Base-by-base conservation (phyloP, 1,140 invertebrate species). In the Pachyrhynchus sulphureomaculatus region DNA sequence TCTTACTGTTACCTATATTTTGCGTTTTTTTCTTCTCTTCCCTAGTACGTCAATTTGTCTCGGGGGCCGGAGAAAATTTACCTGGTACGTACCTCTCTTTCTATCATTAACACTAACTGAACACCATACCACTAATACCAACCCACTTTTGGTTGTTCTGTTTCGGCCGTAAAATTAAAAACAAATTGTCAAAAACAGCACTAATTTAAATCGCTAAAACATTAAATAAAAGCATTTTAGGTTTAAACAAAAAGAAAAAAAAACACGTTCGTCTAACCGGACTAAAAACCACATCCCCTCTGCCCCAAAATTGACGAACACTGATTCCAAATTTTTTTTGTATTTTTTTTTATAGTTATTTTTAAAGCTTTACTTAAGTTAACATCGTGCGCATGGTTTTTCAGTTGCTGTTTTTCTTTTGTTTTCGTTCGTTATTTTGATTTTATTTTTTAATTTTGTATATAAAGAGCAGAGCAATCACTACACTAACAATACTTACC, bases 11-110 rank as follows among this genome's bases (percentile, higher is more conserved):
- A 70, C 71, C 72, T 76, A 74, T 74, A 76, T 76, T 74, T 76
- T 76, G 70, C 69, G 74, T 75, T 76, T 29, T 29, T 75, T 71
- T 75, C 73, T 75, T 82, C 80, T 84, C 80, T 84, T 83, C 82
- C 82, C 81, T 85, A 85, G 84, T 85, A 82, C 84, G 84, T 83
- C 84, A 85, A 78, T 85, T 83, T 84, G 82, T 85, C 81, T 83
- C 83, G 83, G 82, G 83, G 80, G 81, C 83, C 77, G 84, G 82
- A 83, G 83, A 85, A 79, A 84, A 83, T 83, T 81, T 84, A 77
- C 82, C 83, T 82, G 83, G 84, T 86, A 85, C 80, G 84, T 86
- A 84, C 72, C 65, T 69, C 52, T 71, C 65, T 68, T 68, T 74
- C 65, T 69, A 71, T 67, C 68, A 71, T 62, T 71, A 68, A 73